Percentiles rank a stretch among this genome's conserved stretches.
These are phyloP conservation scores for Plagiodera versicolora DNA, from an alignment of 2,888 invertebrate genomes.

Conservation along the genomic window DNA sequence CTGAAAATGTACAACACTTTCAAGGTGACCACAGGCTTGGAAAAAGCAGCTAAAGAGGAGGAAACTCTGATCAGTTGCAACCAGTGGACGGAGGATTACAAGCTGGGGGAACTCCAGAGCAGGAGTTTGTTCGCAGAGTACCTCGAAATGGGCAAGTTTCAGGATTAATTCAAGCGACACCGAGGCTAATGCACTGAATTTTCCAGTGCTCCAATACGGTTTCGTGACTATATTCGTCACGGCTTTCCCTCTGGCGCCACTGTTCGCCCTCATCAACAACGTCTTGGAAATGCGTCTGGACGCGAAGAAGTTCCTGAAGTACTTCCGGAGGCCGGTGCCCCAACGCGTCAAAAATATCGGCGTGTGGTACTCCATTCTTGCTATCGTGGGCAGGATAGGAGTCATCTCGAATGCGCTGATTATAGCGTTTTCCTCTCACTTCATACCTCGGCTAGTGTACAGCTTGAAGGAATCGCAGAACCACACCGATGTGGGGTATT, in stretches of 20 bases:
- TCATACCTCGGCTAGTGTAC: conserved; percentile 79
- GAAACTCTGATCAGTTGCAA: conserved; percentile 58
- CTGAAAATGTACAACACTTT: conserved; percentile 60
- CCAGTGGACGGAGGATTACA: conserved; percentile 76
- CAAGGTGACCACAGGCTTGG: conserved; percentile 56
- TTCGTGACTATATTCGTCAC: conserved; percentile 85
- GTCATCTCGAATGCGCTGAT: conserved; percentile 75
- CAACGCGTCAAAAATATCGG: conserved; percentile 76
- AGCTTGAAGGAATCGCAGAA: conserved; percentile 51
- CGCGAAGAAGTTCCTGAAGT: conserved; percentile 77
- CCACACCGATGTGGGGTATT: conserved; percentile 62
- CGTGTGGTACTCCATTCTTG: conserved; percentile 76
- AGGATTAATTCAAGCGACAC: too few species aligned
- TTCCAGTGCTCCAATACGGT: conserved; percentile 78
- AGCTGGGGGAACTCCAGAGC: conserved; percentile 64
- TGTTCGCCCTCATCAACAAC: conserved; percentile 81
- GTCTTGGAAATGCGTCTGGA: conserved; percentile 81
- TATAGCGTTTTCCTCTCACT: conserved; percentile 83
- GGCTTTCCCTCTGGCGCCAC: conserved; percentile 82
- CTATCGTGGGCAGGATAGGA: conserved; percentile 72
- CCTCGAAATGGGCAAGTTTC: conserved; percentile 77
- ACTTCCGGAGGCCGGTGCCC: conserved; percentile 73
- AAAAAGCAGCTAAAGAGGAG: conserved; percentile 51
- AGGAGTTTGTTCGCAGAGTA: conserved; percentile 79
- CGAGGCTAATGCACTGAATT: too few species aligned